Percentiles rank a stretch among this genome's conserved stretches.
Evolutionary conservation across 2,113 vertebrate species (phyloP).

Genomic region (Mionectes macconnelli): DNA sequence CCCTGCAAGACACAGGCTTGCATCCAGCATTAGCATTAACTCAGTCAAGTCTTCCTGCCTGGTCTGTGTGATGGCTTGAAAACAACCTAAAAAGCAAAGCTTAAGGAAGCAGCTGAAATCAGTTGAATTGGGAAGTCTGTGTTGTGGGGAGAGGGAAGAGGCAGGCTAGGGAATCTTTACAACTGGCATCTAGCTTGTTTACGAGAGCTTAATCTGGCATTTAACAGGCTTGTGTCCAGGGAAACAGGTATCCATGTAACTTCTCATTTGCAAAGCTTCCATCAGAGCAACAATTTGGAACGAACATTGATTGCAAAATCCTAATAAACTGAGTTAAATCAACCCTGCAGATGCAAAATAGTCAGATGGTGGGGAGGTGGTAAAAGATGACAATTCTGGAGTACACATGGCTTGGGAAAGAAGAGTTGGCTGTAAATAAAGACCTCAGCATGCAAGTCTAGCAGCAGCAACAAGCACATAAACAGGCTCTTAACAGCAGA

Average conservation of each 20-base stretch:
- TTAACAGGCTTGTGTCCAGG: not conserved
- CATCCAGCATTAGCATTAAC: not conserved
- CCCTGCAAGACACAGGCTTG: not conserved
- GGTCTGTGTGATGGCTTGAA: not conserved
- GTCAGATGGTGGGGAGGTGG: slow-evolving; percentile 29
- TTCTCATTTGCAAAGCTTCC: not conserved
- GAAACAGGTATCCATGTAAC: not conserved
- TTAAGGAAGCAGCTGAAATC: not conserved
- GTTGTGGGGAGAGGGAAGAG: not conserved
- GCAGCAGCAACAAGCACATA: not conserved
- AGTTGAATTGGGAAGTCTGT: not conserved
- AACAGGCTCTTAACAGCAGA: not conserved
- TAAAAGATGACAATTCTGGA: not conserved
- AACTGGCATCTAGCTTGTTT: not conserved
- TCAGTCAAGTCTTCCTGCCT: not conserved
- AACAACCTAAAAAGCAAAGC: not conserved
- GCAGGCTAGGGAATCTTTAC: not conserved
- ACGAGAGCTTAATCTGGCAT: not conserved
- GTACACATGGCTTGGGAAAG: not conserved
- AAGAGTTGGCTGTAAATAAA: not conserved
- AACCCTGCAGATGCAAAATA: not conserved
- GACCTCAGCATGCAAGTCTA: not conserved
- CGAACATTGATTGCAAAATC: not conserved
- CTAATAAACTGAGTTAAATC: not conserved
- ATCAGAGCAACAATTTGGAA: not conserved